A percentile compares a stretch with the other conserved stretches of the same genome.
phyloP scores from a whole-genome alignment of 2,113 vertebrate species.

The Eublepharis macularius region DNA sequence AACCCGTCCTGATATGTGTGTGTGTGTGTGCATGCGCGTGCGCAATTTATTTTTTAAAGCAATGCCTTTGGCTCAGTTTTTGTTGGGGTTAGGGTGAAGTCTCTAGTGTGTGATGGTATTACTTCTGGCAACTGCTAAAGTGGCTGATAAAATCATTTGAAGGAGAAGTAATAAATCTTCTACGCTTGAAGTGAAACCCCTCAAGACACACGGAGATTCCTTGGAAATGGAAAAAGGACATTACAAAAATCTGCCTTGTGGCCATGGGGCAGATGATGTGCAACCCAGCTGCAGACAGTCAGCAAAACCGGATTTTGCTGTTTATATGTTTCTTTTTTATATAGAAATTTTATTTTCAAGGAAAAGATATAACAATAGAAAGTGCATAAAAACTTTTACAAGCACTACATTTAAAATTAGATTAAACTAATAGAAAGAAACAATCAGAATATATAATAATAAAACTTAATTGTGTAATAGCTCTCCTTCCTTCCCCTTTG shows the following conservation, averaged over 20 bases:
- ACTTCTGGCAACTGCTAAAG: slow-evolving; percentile 26
- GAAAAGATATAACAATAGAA: too few species aligned
- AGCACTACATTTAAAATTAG: too few species aligned
- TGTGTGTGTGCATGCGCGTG: too few species aligned
- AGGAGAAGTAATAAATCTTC: slow-evolving; percentile 55
- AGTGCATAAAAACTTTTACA: too few species aligned
- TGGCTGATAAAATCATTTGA: slow-evolving; percentile 44
- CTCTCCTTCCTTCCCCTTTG: too few species aligned
- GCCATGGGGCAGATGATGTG: not conserved
- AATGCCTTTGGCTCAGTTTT: not conserved
- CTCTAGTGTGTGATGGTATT: not conserved
- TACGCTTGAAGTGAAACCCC: slow-evolving; percentile 23
- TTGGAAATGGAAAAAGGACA: not conserved
- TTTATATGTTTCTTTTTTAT: not conserved
- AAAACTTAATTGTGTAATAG: too few species aligned
- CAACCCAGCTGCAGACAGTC: not conserved
- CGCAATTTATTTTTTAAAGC: not conserved
- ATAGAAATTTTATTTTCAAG: slow-evolving; percentile 1
- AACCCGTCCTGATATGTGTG: not conserved
- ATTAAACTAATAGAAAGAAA: too few species aligned
- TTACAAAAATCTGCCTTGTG: not conserved
- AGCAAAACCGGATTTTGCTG: not conserved
- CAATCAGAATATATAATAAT: too few species aligned
- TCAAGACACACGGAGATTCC: not conserved
- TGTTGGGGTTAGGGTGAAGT: slow-evolving; percentile 47